phyloP scores from a whole-genome alignment of 1,140 invertebrate species.

The Trachymyrmex cornetzi region DNA sequence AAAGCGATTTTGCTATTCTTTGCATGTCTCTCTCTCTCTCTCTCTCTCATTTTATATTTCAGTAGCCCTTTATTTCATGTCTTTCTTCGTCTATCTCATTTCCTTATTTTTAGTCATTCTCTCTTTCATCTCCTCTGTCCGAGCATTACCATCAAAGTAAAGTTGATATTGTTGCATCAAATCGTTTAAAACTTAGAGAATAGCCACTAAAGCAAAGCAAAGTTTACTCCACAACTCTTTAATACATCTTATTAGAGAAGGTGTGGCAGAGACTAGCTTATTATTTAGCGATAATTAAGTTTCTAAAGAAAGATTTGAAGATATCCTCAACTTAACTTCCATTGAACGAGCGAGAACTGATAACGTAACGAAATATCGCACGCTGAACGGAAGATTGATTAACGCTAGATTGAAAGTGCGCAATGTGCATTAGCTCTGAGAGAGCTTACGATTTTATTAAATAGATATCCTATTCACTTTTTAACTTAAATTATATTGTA shows the following conservation, averaged over 20 bases:
- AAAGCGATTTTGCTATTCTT: constrained; percentile 30
- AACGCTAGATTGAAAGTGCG: constrained; percentile 32
- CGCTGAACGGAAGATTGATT: constrained; percentile 70
- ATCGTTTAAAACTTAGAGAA: constrained; percentile 71
- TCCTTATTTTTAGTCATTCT: constrained; percentile 22
- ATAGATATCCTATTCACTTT: constrained; percentile 12
- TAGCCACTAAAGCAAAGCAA: constrained; percentile 22
- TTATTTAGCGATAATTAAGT: constrained; percentile 79
- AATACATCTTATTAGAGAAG: constrained; percentile 60
- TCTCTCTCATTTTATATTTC: constrained; percentile 3
- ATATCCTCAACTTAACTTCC: constrained; percentile 57
- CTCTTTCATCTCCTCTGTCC: not conserved
- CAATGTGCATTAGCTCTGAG: constrained; percentile 9
- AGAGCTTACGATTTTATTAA: constrained; percentile 16
- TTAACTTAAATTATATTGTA: not conserved
- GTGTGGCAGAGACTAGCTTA: constrained; percentile 45
- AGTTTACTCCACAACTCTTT: constrained; percentile 49
- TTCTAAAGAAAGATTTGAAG: constrained; percentile 49
- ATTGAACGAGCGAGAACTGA: constrained; percentile 57
- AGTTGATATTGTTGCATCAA: constrained; percentile 12
- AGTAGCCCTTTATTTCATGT: not conserved
- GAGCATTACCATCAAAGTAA: constrained; percentile 11
- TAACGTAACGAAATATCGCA: constrained; percentile 56
- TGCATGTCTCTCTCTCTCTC: not conserved
- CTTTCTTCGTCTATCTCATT: constrained; percentile 27